Conservation (phyloP, 2,113 vertebrate genomes). For the Psilopogon haemacephalus region DNA sequence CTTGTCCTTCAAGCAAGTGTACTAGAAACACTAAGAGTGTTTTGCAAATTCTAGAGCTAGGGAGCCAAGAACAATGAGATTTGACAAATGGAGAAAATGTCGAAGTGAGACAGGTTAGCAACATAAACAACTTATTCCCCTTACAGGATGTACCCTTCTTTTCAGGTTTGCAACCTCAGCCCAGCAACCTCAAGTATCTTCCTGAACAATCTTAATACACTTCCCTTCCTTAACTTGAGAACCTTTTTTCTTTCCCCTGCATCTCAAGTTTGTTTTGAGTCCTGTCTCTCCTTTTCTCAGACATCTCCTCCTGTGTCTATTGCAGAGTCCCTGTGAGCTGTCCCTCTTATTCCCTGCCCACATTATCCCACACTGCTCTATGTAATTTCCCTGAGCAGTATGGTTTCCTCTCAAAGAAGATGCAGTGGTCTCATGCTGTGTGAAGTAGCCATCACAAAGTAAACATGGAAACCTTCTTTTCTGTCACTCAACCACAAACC, state of each 20-base stretch:
- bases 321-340: neutral
- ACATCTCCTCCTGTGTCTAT: neutral
- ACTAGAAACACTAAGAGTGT: neutral
- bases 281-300: neutral
- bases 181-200: neutral
- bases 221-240: neutral
- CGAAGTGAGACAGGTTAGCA: neutral
- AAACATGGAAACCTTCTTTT: neutral
- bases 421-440: neutral
- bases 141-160: neutral
- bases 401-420: neutral
- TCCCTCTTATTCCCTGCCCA: neutral
- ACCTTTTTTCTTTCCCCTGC: neutral
- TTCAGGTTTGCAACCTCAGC: neutral
- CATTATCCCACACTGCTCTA: neutral
- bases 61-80: neutral
- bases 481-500: neutral
- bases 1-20: neutral
- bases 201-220: neutral
- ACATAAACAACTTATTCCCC: neutral
- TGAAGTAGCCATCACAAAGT: neutral
- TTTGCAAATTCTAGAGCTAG: neutral
- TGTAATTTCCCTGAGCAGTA: neutral
- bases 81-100: neutral
- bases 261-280: neutral